Conservation (phyloP, 2,888 invertebrate genomes). For the Trissoscelio sp. region DNA sequence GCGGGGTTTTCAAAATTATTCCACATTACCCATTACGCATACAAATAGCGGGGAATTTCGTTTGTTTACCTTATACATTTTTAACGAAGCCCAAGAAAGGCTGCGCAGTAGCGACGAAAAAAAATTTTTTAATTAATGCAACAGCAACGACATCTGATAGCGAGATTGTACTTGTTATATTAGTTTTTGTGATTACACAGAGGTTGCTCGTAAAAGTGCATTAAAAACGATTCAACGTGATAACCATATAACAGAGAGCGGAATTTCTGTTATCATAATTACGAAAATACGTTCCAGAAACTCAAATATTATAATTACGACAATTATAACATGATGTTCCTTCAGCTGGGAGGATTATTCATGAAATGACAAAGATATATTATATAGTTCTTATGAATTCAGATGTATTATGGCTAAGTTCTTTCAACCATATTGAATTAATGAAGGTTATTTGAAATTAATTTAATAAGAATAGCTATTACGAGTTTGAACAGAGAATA, state of each 20-base stretch:
- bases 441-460: no score
- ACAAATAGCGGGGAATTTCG: neutral
- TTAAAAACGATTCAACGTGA: neutral
- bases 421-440: no score
- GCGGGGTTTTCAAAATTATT: slow-evolving; percentile 21
- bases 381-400: neutral
- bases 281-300: slow-evolving; percentile 2
- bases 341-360: neutral
- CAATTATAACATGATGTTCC: neutral
- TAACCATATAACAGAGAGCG: neutral
- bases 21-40: neutral
- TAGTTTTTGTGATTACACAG: neutral
- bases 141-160: neutral
- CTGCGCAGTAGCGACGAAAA: neutral
- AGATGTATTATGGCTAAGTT: no score
- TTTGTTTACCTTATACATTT: slow-evolving; percentile 1
- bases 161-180: neutral
- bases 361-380: neutral
- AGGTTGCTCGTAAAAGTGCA: neutral
- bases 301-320: slow-evolving; percentile 13
- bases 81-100: neutral
- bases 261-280: neutral
- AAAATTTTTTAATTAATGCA: slow-evolving; percentile 7
- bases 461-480: no score
- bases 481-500: no score